A percentile compares a stretch with the other conserved stretches of the same genome.
These are phyloP conservation scores for Patella caerulea DNA, from an alignment of 2,888 invertebrate species.

Conservation along the genomic window DNA sequence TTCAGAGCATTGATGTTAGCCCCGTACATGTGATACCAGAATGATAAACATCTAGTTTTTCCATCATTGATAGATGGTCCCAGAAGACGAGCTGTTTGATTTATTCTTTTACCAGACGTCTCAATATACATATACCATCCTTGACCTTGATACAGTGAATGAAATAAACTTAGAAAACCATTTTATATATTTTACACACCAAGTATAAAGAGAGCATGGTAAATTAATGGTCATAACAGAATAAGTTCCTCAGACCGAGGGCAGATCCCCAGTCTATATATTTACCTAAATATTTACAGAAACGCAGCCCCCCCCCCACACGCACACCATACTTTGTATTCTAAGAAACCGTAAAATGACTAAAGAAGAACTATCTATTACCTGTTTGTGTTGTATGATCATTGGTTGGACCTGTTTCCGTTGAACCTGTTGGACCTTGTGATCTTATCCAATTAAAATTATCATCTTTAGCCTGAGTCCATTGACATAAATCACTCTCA, in stretches of 20 bases:
- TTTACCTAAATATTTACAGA: too few relatives aligned
- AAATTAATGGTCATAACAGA: too few relatives aligned
- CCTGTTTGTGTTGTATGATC: constrained; percentile 63
- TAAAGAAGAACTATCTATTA: constrained; percentile 23
- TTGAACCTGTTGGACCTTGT: constrained; percentile 57
- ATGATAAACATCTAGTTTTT: constrained; percentile 51
- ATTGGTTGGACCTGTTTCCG: constrained; percentile 55
- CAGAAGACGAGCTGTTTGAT: constrained; percentile 75
- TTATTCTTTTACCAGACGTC: constrained; percentile 74
- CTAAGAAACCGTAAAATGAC: too few relatives aligned
- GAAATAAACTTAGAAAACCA: neutral
- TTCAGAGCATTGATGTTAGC: constrained; percentile 52
- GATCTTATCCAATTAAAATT: constrained; percentile 62
- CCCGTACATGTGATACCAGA: constrained; percentile 66
- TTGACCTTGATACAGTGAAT: constrained; percentile 25
- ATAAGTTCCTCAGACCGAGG: too few relatives aligned
- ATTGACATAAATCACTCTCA: constrained; percentile 58
- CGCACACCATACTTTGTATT: too few relatives aligned
- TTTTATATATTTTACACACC: too few relatives aligned
- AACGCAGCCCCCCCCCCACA: too few relatives aligned
- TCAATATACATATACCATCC: constrained; percentile 76
- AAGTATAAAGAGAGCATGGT: too few relatives aligned
- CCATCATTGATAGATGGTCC: constrained; percentile 48
- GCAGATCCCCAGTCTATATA: too few relatives aligned
- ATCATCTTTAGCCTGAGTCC: constrained; percentile 46